Conservation (phyloP, 2,113 vertebrate species). For the Salminus brasiliensis region DNA sequence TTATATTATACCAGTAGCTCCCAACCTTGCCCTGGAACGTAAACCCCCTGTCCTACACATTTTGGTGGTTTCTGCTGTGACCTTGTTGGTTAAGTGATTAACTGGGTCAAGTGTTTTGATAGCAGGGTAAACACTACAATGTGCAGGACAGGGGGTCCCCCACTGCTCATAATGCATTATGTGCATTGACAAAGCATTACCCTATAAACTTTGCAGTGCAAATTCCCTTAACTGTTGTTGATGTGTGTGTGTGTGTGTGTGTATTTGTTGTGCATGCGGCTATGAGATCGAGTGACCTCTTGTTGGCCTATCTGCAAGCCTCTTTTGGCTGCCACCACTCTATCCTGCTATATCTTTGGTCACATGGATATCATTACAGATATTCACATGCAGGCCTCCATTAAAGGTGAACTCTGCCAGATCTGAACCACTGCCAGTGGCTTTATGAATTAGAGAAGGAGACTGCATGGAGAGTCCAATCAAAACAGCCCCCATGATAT, state of each 20-base stretch:
- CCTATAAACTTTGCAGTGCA: too few relatives aligned
- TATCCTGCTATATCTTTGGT: background rate
- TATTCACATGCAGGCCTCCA: background rate
- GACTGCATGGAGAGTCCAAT: background rate
- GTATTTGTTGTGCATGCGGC: background rate
- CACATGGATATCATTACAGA: constrained; percentile 24
- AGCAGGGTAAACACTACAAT: too few relatives aligned
- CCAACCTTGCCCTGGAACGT: too few relatives aligned
- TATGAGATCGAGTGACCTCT: background rate
- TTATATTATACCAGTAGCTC: too few relatives aligned
- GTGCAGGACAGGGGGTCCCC: too few relatives aligned
- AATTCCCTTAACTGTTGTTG: too few relatives aligned
- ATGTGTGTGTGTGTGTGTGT: background rate
- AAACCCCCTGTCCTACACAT: too few relatives aligned
- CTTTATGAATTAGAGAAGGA: constrained; percentile 4
- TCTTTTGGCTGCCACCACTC: background rate
- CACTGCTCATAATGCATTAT: too few relatives aligned
- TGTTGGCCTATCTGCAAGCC: background rate
- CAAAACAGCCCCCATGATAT: constrained; percentile 8
- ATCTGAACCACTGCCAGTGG: background rate
- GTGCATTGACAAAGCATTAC: too few relatives aligned
- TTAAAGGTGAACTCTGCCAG: constrained; percentile 7
- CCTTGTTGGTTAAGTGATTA: too few relatives aligned
- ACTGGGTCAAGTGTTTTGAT: too few relatives aligned
- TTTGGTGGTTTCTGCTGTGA: too few relatives aligned